Evolutionary conservation across 2,888 invertebrate species (phyloP).

Genomic region (Tupiocoris notatus): DNA sequence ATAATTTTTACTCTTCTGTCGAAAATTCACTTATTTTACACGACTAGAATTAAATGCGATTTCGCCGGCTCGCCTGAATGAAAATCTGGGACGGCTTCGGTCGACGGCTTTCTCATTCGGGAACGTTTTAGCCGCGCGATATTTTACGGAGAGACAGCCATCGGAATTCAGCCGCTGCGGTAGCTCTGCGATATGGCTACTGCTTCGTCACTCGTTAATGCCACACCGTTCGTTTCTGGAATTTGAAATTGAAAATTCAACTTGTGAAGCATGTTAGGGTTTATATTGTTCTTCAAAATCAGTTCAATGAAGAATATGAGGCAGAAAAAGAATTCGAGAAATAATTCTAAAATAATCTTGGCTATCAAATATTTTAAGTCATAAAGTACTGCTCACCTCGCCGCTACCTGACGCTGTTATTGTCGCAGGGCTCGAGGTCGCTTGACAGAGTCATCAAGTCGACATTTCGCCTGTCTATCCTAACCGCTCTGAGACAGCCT

Average conservation of each 20-base stretch:
- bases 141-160: not conserved
- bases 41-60: no score
- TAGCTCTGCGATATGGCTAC: not conserved
- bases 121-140: not conserved
- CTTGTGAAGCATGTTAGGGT: no score
- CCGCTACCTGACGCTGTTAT: conserved; percentile 38
- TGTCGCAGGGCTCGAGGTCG: conserved; percentile 30
- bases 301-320: no score
- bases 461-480: conserved; percentile 38
- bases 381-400: not conserved
- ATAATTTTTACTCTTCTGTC: no score
- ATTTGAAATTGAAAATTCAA: no score
- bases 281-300: no score
- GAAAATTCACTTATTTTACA: no score
- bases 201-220: not conserved
- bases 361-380: no score
- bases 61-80: no score
- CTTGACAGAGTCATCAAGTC: conserved; percentile 25
- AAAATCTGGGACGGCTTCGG: not conserved
- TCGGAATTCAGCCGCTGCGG: not conserved
- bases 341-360: no score
- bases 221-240: not conserved
- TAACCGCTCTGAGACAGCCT: conserved; percentile 42
- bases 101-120: not conserved
- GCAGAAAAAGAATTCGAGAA: no score